Base-by-base conservation (phyloP, 2,797 vertebrate genomes). In the Anguilla obscura region DNA sequence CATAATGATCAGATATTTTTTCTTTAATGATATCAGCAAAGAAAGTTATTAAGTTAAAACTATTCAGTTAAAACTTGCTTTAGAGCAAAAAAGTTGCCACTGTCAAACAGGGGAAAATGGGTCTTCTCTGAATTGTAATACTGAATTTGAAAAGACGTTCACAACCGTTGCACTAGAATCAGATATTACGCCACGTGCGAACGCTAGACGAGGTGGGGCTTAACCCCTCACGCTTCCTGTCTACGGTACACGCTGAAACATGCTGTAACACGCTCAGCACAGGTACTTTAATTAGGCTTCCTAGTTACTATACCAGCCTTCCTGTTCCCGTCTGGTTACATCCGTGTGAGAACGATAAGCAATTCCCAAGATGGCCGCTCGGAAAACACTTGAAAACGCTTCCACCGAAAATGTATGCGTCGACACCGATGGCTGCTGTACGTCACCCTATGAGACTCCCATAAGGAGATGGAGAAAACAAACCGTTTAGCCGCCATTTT, bases 261-360 rank as follows among this genome's bases (percentile, higher is more conserved):
- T 79, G 74, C 40, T 36, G 33, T 0, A 33, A 36, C 71, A 74
- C 6, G 71, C 12, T 33, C 30, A 16, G 33, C 14, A 16, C 33
- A 14, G 89, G 6, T 87, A 83, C 76, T 87, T 87, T 87, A 93
- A 94, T 92, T 89, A 90, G 80, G 63, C 90, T 86, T 63, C 82
- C 89, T 80, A 89, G 80, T 89, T 66, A 87, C 36, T 40, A 1
- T 40, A 40, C 87, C 90, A 66, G 82, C 8, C 88, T 84, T 91
- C 91, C 88, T 76, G 88, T 86, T 89, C 85, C 54, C 24, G 40
- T 88, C 89, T 86, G 87, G 86, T 87, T 86, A 83, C 21, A 66
- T 50, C 50, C 74, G 14, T 83, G 63, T 74, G 36, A 85, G 83
- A 89, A 88, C 76, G 83, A 24, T 82, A 2, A 54, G 7, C 79